phyloP scores from a whole-genome alignment of 2,797 vertebrate genomes.

The Siniperca undulata region DNA sequence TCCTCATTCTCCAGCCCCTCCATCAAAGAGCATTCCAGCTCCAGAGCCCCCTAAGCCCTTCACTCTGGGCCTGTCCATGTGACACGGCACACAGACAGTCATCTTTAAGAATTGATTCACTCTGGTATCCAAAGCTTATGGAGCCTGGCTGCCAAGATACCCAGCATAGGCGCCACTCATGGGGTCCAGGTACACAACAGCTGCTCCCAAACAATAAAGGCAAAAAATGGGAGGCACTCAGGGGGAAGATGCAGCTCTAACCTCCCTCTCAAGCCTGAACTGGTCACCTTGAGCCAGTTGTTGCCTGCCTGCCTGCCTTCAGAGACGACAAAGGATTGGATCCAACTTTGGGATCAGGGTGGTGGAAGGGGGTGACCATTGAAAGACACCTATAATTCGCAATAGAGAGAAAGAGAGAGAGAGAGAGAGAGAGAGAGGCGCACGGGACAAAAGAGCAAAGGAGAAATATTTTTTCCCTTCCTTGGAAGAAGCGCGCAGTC shows the following conservation, averaged over 20 bases:
- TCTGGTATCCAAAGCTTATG: constrained; percentile 85
- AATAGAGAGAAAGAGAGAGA: constrained; percentile 25
- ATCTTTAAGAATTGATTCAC: constrained; percentile 89
- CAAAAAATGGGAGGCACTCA: constrained; percentile 85
- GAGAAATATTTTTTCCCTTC: constrained; percentile 66
- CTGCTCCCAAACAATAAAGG: constrained; percentile 87
- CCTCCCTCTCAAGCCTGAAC: constrained; percentile 80
- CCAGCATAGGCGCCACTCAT: constrained; percentile 82
- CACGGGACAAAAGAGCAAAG: constrained; percentile 9
- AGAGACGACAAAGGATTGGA: constrained; percentile 68
- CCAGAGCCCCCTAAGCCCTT: constrained; percentile 86
- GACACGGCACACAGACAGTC: constrained; percentile 83
- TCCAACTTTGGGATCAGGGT: constrained; percentile 70
- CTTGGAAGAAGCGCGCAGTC: constrained; percentile 71
- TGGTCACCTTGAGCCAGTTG: constrained; percentile 89
- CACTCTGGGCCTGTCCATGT: constrained; percentile 79
- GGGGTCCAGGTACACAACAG: constrained; percentile 87
- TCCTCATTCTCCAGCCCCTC: constrained; percentile 80
- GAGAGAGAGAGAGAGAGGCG: constrained; percentile 2
- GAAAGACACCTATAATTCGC: constrained; percentile 72
- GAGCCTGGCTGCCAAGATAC: constrained; percentile 86
- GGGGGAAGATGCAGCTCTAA: constrained; percentile 83
- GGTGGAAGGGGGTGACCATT: constrained; percentile 50
- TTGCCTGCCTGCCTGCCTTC: constrained; percentile 65
- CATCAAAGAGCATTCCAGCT: constrained; percentile 87